These are phyloP conservation scores for Dasypus novemcinctus DNA, from an alignment of 2,113 vertebrate species.

Conservation along the genomic window DNA sequence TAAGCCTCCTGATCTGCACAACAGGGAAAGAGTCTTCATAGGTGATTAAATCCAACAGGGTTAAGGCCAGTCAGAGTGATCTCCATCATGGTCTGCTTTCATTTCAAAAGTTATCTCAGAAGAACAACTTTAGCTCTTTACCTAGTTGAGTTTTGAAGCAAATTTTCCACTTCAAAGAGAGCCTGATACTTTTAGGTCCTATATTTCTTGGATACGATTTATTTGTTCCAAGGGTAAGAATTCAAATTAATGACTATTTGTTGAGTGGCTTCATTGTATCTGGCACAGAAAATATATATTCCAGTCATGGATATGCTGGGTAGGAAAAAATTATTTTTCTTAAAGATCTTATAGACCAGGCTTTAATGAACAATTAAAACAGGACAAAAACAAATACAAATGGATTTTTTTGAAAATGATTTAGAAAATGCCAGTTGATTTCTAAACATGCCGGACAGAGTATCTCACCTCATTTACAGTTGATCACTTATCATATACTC, in stretches of 20 bases:
- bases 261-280: slow-evolving; percentile 53
- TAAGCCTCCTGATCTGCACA: slow-evolving; percentile 53
- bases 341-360: slow-evolving; percentile 4
- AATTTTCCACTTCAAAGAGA: slow-evolving; percentile 67
- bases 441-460: not conserved
- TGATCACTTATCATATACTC: not conserved
- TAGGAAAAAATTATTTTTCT: not conserved
- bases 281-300: slow-evolving; percentile 19
- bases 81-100: slow-evolving; percentile 54
- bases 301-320: not conserved
- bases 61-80: slow-evolving; percentile 43
- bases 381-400: slow-evolving; percentile 26
- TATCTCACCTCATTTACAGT: slow-evolving; percentile 13
- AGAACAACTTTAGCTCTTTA: slow-evolving; percentile 58
- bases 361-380: slow-evolving; percentile 15
- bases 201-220: slow-evolving; percentile 47
- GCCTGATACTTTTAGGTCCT: slow-evolving; percentile 48
- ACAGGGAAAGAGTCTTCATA: slow-evolving; percentile 62
- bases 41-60: slow-evolving; percentile 70
- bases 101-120: slow-evolving; percentile 67
- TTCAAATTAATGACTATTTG: slow-evolving; percentile 53
- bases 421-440: slow-evolving; percentile 6
- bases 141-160: slow-evolving; percentile 69
- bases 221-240: slow-evolving; percentile 64
- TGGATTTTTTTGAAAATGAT: slow-evolving; percentile 33